These are phyloP conservation scores for Syngnathus floridae DNA, from an alignment of 2,113 vertebrate species.

Conservation along the genomic window DNA sequence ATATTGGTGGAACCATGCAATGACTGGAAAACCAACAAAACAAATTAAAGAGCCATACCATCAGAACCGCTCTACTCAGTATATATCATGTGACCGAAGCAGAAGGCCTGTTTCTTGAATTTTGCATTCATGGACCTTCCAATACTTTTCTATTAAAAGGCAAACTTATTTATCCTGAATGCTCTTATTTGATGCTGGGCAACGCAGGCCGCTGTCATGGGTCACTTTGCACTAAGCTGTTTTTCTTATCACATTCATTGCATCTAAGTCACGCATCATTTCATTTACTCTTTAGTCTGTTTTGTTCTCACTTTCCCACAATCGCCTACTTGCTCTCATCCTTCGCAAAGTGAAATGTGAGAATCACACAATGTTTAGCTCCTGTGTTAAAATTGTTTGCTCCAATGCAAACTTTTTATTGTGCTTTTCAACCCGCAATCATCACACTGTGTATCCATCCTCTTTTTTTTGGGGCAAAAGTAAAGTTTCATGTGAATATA, in stretches of 20 bases:
- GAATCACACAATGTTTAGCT: conserved; percentile 19
- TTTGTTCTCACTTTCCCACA: conserved; percentile 47
- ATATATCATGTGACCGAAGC: conserved; percentile 43
- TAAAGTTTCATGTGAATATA: background rate
- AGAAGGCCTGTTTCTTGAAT: conserved; percentile 10
- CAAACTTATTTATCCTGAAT: background rate
- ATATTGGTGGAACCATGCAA: conserved; percentile 18
- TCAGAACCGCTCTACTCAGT: conserved; percentile 44
- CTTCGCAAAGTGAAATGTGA: conserved; percentile 19
- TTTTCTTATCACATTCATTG: conserved; percentile 8
- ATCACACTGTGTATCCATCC: conserved; percentile 26
- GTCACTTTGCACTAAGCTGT: conserved; percentile 43
- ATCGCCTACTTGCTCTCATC: conserved; percentile 53
- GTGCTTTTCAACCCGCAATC: conserved; percentile 21
- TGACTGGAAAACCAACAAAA: conserved; percentile 39
- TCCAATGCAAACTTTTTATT: background rate
- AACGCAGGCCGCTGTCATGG: conserved; percentile 19
- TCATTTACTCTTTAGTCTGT: conserved; percentile 57
- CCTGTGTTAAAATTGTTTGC: conserved; percentile 17
- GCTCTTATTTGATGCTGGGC: background rate
- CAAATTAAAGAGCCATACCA: conserved; percentile 56
- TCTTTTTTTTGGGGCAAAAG: conserved; percentile 14
- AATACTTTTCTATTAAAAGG: background rate
- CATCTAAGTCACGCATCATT: background rate
- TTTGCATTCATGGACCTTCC: background rate